Conservation (phyloP, 2,113 vertebrate genomes). For the Rostratula benghalensis region DNA sequence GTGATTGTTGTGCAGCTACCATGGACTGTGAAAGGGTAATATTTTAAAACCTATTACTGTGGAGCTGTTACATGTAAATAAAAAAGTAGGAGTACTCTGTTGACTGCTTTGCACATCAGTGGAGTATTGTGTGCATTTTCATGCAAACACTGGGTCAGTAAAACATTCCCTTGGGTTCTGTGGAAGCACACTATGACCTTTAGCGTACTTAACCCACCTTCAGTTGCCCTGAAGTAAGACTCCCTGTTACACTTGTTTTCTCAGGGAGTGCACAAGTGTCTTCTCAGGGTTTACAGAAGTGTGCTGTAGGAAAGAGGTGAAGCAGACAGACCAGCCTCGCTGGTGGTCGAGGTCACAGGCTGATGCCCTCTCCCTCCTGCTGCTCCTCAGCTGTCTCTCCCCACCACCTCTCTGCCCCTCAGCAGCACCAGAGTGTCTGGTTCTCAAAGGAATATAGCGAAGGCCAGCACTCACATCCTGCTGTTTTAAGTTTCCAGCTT, state of each 20-base stretch:
- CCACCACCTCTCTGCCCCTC: neutral
- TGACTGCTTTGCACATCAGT: neutral
- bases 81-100: neutral
- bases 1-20: neutral
- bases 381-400: neutral
- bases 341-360: neutral
- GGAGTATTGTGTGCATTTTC: neutral
- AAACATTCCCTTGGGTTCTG: neutral
- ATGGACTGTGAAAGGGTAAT: neutral
- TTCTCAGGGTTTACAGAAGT: neutral
- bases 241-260: neutral
- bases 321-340: neutral
- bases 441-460: neutral
- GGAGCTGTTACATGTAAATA: neutral
- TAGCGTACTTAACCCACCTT: neutral
- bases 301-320: neutral
- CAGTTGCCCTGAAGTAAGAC: neutral
- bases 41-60: neutral
- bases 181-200: neutral
- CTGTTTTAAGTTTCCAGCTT: neutral
- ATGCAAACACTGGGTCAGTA: neutral
- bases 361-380: neutral
- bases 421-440: rapidly evolving
- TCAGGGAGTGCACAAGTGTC: neutral
- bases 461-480: neutral